Conservation (phyloP, 2,888 invertebrate species). For the Suillia variegata region DNA sequence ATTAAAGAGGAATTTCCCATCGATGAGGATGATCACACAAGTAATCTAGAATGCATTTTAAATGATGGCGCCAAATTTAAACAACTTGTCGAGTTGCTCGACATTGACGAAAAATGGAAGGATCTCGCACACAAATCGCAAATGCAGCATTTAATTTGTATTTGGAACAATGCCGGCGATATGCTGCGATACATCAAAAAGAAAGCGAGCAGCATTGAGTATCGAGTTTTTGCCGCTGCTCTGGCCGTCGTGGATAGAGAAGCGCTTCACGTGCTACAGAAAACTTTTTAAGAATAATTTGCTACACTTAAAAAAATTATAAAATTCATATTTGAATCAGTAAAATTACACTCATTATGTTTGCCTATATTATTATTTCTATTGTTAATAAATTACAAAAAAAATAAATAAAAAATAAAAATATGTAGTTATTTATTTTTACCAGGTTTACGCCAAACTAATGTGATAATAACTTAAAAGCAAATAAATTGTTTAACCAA, state of each 20-base stretch:
- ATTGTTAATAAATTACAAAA: no score
- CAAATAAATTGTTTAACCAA: no score
- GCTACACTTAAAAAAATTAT: no score
- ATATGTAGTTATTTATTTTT: no score
- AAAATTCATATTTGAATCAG: no score
- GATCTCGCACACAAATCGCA: conserved; percentile 65
- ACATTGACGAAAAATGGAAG: conserved; percentile 67
- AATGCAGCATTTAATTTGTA: conserved; percentile 62
- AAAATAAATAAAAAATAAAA: no score
- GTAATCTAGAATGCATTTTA: conserved; percentile 40
- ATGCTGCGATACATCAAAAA: conserved; percentile 63
- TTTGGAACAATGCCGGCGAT: conserved; percentile 65
- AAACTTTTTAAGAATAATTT: no score
- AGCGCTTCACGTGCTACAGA: neutral
- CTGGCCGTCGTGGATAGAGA: conserved; percentile 32
- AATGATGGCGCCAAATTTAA: conserved; percentile 56
- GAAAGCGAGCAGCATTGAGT: conserved; percentile 36
- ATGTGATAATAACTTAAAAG: no score
- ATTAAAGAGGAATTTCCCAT: conserved; percentile 26
- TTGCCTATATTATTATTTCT: no score
- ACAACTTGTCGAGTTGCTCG: conserved; percentile 64
- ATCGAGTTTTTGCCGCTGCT: conserved; percentile 33
- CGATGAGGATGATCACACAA: conserved; percentile 35
- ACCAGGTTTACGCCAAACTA: no score
- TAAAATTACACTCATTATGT: no score